Percentiles rank a stretch among this genome's conserved stretches.
Evolutionary conservation across 2,113 vertebrate species (phyloP).

Genomic region (Ahaetulla prasina): DNA sequence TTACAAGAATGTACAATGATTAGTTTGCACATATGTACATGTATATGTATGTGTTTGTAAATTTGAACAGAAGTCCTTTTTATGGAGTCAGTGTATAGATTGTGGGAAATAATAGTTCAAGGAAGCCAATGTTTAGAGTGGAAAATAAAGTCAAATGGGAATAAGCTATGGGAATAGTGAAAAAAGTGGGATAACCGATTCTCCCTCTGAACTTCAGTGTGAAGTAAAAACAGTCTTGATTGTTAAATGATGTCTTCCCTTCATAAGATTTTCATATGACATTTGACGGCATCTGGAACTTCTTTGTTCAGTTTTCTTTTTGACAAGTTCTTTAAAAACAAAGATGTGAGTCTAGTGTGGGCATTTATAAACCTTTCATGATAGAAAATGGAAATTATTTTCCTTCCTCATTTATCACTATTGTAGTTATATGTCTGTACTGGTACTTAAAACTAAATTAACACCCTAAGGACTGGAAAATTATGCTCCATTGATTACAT

Average conservation of each 20-base stretch:
- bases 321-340: constrained; percentile 2
- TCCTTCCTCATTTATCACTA: background rate
- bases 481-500: background rate
- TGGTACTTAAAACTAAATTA: background rate
- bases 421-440: background rate
- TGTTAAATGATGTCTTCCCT: constrained; percentile 31
- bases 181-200: constrained; percentile 20
- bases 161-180: constrained; percentile 19
- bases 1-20: constrained; percentile 57
- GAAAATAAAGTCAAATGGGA: constrained; percentile 48
- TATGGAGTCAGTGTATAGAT: constrained; percentile 41
- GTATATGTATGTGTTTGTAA: constrained; percentile 28
- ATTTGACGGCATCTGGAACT: constrained; percentile 14
- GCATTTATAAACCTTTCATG: background rate
- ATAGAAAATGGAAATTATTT: constrained; percentile 1
- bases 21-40: constrained; percentile 38
- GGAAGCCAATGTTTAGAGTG: constrained; percentile 47
- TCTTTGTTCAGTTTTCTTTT: constrained; percentile 29
- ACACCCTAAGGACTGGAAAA: background rate
- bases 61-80: background rate
- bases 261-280: constrained; percentile 30
- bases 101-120: constrained; percentile 56
- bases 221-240: constrained; percentile 27
- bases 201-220: constrained; percentile 41
- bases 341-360: constrained; percentile 10